Base-by-base conservation (phyloP, 2,113 vertebrate species). In the Sander vitreus region DNA sequence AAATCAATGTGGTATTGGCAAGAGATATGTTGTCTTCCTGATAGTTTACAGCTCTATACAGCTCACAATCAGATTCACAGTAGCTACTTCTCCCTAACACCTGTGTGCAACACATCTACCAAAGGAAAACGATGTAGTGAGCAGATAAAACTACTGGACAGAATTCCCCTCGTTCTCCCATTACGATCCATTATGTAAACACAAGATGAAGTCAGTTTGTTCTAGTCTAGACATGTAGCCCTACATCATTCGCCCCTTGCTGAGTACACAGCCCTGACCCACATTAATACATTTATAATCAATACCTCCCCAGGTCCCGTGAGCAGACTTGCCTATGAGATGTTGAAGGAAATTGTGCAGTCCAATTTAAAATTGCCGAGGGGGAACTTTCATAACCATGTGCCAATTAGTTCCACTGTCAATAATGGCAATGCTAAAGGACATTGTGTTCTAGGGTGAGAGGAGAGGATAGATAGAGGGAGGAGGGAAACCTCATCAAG, bases 361-460 rank as follows among this genome's bases (percentile, higher is more conserved):
- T 89, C 89, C 89, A 92, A 92, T 94, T 93, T 88, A 87, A 92
- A 89, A 91, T 70, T 62, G 90, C 91, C 91, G 30, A 1, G 21
- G 84, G 82, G 90, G 76, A 81, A 86, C 76, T 84, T 82, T 88
- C 77, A 85, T 84, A 87, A 79, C 87, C 91, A 87, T 90, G 93
- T 91, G 91, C 81, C 93, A 92, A 92, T 95, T 94, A 94, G 84
- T 81, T 90, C 80, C 88, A 90, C 86, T 86, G 90, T 91, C 93
- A 93, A 92, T 93, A 92, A 91, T 47, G 89, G 67, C 91, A 89
- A 93, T 83, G 83, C 79, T 81, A 81, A 86, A 91, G 91, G 92
- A 92, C 91, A 87, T 57, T 73, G 86, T 87, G 87, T 85, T 88
- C 78, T 25, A 30, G 88, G 83, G 85, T 72, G 78, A 87, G 84